Percentiles rank a stretch among this genome's conserved stretches.
phyloP scores from a whole-genome alignment of 2,888 invertebrate species.

The Adineta ricciae region DNA sequence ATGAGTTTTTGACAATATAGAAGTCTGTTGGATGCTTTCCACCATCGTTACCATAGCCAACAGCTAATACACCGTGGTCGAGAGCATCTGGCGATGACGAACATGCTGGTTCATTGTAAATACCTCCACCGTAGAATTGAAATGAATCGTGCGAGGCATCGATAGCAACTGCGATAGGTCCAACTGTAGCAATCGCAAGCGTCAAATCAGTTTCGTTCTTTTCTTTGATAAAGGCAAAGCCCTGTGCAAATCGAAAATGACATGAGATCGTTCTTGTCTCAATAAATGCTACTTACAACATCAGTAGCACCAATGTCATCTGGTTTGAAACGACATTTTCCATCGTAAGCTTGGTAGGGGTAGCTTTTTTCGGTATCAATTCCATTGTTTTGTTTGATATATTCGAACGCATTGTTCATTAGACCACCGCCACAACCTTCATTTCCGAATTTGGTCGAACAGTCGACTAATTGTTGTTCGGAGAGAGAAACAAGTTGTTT shows the following conservation, averaged over 20 bases:
- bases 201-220: conserved; percentile 36
- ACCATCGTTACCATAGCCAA: conserved; percentile 35
- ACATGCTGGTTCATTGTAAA: conserved; percentile 36
- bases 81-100: background rate
- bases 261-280: background rate
- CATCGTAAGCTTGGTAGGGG: conserved; percentile 34
- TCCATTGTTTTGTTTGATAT: conserved; percentile 35
- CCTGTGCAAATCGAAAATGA: background rate
- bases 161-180: conserved; percentile 36
- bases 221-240: conserved; percentile 35
- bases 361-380: conserved; percentile 43
- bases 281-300: background rate
- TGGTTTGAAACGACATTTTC: conserved; percentile 34
- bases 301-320: conserved; percentile 34
- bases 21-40: conserved; percentile 32
- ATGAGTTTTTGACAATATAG: conserved; percentile 44
- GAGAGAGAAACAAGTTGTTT: conserved; percentile 70
- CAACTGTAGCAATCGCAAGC: conserved; percentile 35
- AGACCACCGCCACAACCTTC: conserved; percentile 72
- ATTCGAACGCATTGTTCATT: conserved; percentile 36
- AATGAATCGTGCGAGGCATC: conserved; percentile 35
- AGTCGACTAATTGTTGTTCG: conserved; percentile 83
- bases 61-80: conserved; percentile 35
- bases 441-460: conserved; percentile 65
- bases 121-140: conserved; percentile 36